Percentiles rank a stretch among this genome's conserved stretches.
These are phyloP conservation scores for Holcopasites calliopsidis DNA, from an alignment of 1,140 invertebrate genomes.

Conservation along the genomic window DNA sequence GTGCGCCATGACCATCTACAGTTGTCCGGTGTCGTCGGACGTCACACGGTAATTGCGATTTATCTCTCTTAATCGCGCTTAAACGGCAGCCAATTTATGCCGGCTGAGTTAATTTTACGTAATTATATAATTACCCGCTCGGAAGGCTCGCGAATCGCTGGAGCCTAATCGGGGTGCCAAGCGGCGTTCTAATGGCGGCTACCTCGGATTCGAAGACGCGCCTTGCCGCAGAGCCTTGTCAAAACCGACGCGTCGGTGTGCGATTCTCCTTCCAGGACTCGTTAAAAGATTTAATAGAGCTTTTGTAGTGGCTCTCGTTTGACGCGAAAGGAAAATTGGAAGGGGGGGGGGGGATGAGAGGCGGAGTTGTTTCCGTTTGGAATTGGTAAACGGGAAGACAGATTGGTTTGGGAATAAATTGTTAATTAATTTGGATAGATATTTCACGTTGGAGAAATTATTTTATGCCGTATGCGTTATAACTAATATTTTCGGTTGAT, in stretches of 20 bases:
- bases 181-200: slow-evolving; percentile 63
- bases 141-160: slow-evolving; percentile 35
- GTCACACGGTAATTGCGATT: slow-evolving; percentile 72
- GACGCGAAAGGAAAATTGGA: neutral
- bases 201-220: slow-evolving; percentile 67
- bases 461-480: no score
- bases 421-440: no score
- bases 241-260: neutral
- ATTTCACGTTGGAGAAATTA: no score
- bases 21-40: slow-evolving; percentile 47
- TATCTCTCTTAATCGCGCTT: slow-evolving; percentile 75
- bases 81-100: slow-evolving; percentile 74
- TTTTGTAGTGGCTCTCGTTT: neutral
- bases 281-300: neutral
- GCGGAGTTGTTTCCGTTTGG: neutral
- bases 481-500: no score
- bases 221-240: no score
- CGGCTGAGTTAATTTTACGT: slow-evolving; percentile 72
- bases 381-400: no score
- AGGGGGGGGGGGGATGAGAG: no score
- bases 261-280: neutral
- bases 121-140: slow-evolving; percentile 74
- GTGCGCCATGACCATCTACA: slow-evolving; percentile 52
- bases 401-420: no score
- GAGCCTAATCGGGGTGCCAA: slow-evolving; percentile 65